Evolutionary conservation across 2,113 vertebrate genomes (phyloP), one percentile per base, ranked within the genome.

Genomic region (Noturus placidus): DNA sequence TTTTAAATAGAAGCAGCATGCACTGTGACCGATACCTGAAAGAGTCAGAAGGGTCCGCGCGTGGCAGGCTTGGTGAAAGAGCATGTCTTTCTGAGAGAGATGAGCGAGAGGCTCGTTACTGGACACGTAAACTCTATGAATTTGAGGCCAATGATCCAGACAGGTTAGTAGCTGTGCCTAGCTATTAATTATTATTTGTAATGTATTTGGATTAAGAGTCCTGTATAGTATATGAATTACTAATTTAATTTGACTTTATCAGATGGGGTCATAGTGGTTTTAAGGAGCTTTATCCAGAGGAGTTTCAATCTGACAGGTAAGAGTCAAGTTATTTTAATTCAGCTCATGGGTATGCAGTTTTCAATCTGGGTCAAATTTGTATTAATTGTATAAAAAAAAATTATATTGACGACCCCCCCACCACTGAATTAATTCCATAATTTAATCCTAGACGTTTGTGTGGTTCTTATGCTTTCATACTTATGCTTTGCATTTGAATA

Each of bases 241-340:
- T 91, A 1, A 87, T 14, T 30, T 67, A 2, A 17, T 79, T 50
- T 93, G 92, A 89, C 88, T 74, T 11, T 50, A 57, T 50, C 91
- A 96, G 95, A 87, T 96, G 98, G 98, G 98, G 98, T 88, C 98
- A 99, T 90, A 99, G 97, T 92, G 98, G 98, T n/a, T 99, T 98
- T 90, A 99, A 97, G 92, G 98, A 99, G 92, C 92, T 99, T 87
- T 99, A 99, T 88, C 98, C 98, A 30, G 98, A 99, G 89, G 97
- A 99, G 90, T 99, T 99, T 92, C 93, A 96, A 88, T 96, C 96
- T n/a, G 96, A 97, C 80, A 92, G 97, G 98, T 99, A 95, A 95
- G 83, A 80, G 11, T 38, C 22, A 54, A n/a, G 30, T 52, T 35
- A 42, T 57, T 27, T 27, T 35, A 42, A 50, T 57, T 33, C 22